Conservation (phyloP, 1,140 invertebrate species). For the Rhyzopertha dominica region DNA sequence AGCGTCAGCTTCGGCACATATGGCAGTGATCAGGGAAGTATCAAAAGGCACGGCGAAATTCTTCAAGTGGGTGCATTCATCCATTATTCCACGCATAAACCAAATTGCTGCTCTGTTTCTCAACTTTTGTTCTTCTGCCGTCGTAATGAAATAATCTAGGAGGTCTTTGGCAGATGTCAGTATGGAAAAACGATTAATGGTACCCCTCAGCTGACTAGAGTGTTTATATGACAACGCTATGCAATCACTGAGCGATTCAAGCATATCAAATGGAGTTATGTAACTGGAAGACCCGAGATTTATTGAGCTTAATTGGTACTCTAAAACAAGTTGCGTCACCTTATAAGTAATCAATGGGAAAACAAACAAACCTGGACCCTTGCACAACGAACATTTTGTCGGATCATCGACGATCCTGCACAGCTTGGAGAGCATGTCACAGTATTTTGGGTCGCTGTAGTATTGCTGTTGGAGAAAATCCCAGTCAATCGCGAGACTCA, state of each 20-base stretch:
- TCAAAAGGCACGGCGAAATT: conserved; percentile 87
- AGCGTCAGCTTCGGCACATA: conserved; percentile 84
- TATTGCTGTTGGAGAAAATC: conserved; percentile 84
- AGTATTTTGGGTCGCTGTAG: conserved; percentile 73
- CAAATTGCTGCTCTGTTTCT: conserved; percentile 72
- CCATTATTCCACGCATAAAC: conserved; percentile 98
- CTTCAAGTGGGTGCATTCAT: conserved; percentile 94
- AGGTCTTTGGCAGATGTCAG: no score
- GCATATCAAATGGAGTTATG: conserved; percentile 14
- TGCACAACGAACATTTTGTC: conserved; percentile 33
- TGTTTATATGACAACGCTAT: conserved; percentile 19
- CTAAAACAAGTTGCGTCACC: not conserved
- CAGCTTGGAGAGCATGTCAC: conserved; percentile 75
- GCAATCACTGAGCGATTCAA: conserved; percentile 7
- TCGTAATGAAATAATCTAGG: no score
- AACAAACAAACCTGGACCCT: conserved; percentile 25
- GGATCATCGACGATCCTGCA: conserved; percentile 44
- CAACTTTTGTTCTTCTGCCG: no score
- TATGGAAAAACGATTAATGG: no score
- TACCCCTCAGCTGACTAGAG: conserved; percentile 17
- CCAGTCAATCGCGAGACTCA: conserved; percentile 95
- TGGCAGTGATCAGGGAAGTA: conserved; percentile 74
- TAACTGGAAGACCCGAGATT: conserved; percentile 14
- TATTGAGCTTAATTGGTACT: no score
- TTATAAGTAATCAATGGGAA: not conserved